Evolutionary conservation across 2,113 vertebrate genomes (phyloP), one percentile per base, ranked within the genome.

Genomic region (Silurus meridionalis): DNA sequence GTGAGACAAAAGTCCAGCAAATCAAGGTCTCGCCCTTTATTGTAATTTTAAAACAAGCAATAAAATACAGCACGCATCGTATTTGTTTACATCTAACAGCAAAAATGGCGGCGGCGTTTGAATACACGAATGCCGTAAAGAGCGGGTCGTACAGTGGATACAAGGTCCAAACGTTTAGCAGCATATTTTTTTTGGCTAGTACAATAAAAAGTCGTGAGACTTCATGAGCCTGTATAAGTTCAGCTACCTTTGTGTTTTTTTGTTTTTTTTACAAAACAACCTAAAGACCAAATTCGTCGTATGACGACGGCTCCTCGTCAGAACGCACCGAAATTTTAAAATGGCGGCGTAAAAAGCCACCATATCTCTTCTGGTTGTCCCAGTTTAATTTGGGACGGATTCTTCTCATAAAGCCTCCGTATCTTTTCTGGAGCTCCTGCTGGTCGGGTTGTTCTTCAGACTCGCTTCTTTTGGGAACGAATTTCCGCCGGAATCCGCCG

Each of bases 291-390:
- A 79, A 90, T 55, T 95, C 90, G 84, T 97, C 96, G 37, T 95
- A 95, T 85, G 94, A 92, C 9, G 83, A 94, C 55, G 97, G 97
- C 69, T 97, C 96, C 91, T 98, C 97, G 0, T 95, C 94, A 0
- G 97, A 96, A 37, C 98, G 95, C 0, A 96, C 94, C 0, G 94
- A 96, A 87, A 98, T 95, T 93, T 98, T 98, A 95, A 98, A 99
- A 92, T 98, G 97, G 72, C 97, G 95, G 78, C 97, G 92, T 92
- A 99, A 95, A 92, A 98, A 98, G 4, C 97, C 96, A 0, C 97
- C 98, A 7, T 98, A 99, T 23, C 97, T 94, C 91, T 99, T 97
- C 94, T 97, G 96, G 90, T 97, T 98, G 94, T 98, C 96, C 98
- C 97, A 99, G 89, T 96, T 97, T 58, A 98, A 92, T 93, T 97